These are phyloP conservation scores for Laspeyria flexula DNA, from an alignment of 2,888 invertebrate species.

Conservation along the genomic window DNA sequence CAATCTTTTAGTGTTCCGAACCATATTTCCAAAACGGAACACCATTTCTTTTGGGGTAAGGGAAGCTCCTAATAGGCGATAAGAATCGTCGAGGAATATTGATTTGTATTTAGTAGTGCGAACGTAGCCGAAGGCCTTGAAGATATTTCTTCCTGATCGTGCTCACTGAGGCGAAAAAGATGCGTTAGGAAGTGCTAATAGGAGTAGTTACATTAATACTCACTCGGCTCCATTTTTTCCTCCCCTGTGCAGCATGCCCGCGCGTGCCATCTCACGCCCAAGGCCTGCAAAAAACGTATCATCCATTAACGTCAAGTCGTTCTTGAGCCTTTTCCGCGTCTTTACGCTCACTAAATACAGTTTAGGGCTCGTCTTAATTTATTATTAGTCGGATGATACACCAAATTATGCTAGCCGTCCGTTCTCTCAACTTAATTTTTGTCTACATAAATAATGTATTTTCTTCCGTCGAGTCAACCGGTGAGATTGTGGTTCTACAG, in stretches of 20 bases:
- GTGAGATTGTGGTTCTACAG: slow-evolving; percentile 21
- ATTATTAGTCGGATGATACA: slow-evolving; percentile 60
- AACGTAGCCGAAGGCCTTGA: not conserved
- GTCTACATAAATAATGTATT: slow-evolving; percentile 48
- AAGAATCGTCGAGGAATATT: slow-evolving; percentile 12
- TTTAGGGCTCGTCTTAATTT: slow-evolving; percentile 58
- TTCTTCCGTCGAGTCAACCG: slow-evolving; percentile 22
- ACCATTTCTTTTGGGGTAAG: not conserved
- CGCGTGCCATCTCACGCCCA: slow-evolving; percentile 90
- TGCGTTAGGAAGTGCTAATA: slow-evolving; percentile 14
- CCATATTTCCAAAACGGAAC: slow-evolving; percentile 11
- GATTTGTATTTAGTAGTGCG: slow-evolving; percentile 4
- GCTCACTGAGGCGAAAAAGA: not conserved
- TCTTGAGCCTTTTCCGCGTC: slow-evolving; percentile 67
- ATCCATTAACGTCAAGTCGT: slow-evolving; percentile 73
- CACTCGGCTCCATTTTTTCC: slow-evolving; percentile 91
- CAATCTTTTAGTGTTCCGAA: slow-evolving; percentile 6
- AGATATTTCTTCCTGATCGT: not conserved
- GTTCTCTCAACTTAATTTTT: slow-evolving; percentile 46
- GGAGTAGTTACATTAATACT: slow-evolving; percentile 70
- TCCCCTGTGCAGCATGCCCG: slow-evolving; percentile 91
- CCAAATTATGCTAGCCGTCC: slow-evolving; percentile 48
- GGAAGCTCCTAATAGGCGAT: slow-evolving; percentile 6
- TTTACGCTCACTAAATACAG: slow-evolving; percentile 71
- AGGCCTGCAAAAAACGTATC: slow-evolving; percentile 80